Base-by-base conservation (phyloP, 2,797 vertebrate species). In the Pempheris klunzingeri region DNA sequence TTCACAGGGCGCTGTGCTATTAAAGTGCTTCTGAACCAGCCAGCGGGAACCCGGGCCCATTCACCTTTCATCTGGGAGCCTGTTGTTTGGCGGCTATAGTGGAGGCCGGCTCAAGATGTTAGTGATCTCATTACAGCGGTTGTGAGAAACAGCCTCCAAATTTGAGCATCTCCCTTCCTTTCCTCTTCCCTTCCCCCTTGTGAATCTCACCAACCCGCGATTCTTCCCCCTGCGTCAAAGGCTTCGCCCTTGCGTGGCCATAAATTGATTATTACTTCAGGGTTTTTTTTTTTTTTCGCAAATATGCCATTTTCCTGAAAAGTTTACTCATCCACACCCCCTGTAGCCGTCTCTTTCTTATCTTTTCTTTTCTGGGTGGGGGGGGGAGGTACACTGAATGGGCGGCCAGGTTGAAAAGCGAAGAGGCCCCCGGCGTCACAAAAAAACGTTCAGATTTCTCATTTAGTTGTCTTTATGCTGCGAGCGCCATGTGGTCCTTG, bases 381-480 rank as follows among this genome's bases (percentile, higher is more conserved):
- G n/a, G n/a, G 94, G 94, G 94, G 87, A 92, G 95, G 96, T 93
- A 90, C 92, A 84, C 93, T 96, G 96, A 96, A 97, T 96, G 96
- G 96, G 96, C 92, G 95, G 96, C 94, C 96, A 96, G 96, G 95
- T 96, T 97, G 97, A 97, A 97, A 97, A 97, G 97, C 96, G 79
- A 82, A 74, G 86, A 90, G 90, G 87, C 88, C 91, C 85, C 86
- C 59, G 61, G 86, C 80, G 2, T 86, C 96, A 95, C 94, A 88
- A 97, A 97, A 97, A 97, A 97, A 96, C 95, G 94, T 95, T 97
- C 93, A 95, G 97, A 97, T 98, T 98, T 98, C 97, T 98, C 98
- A 98, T 98, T 98, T 98, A 98, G 96, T 96, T 96, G 97, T 99
- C 97, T 98, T 99, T 98, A 98, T 99, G 97, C 97, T 96, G 95